Percentiles rank a stretch among this genome's conserved stretches.
These are phyloP conservation scores for Conchocele bisecta DNA, from an alignment of 2,888 invertebrate genomes.

Conservation along the genomic window DNA sequence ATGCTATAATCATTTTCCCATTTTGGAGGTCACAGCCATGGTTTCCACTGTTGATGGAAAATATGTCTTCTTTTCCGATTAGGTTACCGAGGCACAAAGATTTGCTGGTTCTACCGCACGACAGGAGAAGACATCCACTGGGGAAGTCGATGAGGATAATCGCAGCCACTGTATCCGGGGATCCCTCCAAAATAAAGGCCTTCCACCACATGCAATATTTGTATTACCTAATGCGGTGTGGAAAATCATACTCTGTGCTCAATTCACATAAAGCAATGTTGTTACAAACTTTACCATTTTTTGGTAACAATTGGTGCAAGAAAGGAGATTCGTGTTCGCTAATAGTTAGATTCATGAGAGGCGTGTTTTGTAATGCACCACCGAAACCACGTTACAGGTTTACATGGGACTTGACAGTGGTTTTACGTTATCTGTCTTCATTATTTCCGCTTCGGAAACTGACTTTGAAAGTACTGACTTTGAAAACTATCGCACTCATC, in stretches of 20 bases:
- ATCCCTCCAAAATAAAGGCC: constrained; percentile 4
- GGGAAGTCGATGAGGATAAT: background rate
- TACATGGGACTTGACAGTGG: constrained; percentile 18
- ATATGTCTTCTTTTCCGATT: constrained; percentile 19
- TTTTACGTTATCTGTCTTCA: constrained; percentile 8
- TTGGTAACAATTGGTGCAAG: constrained; percentile 5
- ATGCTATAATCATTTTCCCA: constrained; percentile 28
- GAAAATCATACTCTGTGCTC: constrained; percentile 17
- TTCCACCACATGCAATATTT: constrained; percentile 9
- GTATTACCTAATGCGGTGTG: constrained; percentile 7
- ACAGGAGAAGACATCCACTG: constrained; percentile 6
- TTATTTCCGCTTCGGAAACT: constrained; percentile 7
- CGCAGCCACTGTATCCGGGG: constrained; percentile 30
- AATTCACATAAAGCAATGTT: constrained; percentile 27
- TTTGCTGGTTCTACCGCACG: constrained; percentile 9
- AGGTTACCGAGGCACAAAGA: constrained; percentile 31
- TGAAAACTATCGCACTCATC: constrained; percentile 14
- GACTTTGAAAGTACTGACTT: constrained; percentile 12
- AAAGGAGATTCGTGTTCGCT: too few species aligned
- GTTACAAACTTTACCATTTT: constrained; percentile 8
- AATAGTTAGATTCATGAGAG: constrained; percentile 15
- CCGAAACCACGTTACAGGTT: constrained; percentile 16
- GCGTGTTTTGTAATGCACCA: constrained; percentile 1
- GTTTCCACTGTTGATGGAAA: constrained; percentile 20
- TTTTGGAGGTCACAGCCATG: constrained; percentile 33